Evolutionary conservation across 2,797 vertebrate species (phyloP), one percentile per base, ranked within the genome.

Genomic region (Tragelaphus eurycerus): DNA sequence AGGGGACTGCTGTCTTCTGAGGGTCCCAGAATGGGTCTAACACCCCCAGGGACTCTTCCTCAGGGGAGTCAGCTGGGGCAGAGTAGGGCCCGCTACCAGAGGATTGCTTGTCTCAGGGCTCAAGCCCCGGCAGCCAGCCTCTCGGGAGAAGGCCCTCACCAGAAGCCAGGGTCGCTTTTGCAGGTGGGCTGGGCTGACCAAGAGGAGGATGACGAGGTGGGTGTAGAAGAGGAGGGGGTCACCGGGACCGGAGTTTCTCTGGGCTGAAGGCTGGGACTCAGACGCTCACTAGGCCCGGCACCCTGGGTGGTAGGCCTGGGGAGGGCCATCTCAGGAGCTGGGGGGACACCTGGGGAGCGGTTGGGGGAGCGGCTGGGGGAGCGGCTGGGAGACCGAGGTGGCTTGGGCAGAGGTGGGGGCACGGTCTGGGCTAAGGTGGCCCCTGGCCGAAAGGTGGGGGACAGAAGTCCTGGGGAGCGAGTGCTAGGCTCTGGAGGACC

Each of bases 391-490:
- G 98, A 97, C 3, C 96, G 98, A 96, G 60, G 96, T 23, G 98
- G 62, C n/a, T 52, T 96, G 23, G 89, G 97, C 38, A 54, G 93
- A 97, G 71, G 92, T 50, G 74, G 97, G 78, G n/a, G 98, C 74
- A 83, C 93, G 15, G 98, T 99, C 98, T 97, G 99, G 97, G 98
- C 98, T 50, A 78, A 97, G 98, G 84, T 1, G 12, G 38, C 57
- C 14, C 97, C 97, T 38, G 95, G 97, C 25, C 94, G 78, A 74
- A 98, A 98, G 98, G 98, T 98, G 97, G 99, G 98, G 92, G 97
- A 96, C 23, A 98, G 97, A 59, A 85, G 99, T 97, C 98, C 98
- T 97, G 98, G 98, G 97, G 96, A 98, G 59, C n/a, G 98, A 38
- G 78, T 59, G 17, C 95, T 96, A 64, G 98, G 96, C 16, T 99